phyloP scores from a whole-genome alignment of 1,140 invertebrate genomes.

The Achatina immaculata region DNA sequence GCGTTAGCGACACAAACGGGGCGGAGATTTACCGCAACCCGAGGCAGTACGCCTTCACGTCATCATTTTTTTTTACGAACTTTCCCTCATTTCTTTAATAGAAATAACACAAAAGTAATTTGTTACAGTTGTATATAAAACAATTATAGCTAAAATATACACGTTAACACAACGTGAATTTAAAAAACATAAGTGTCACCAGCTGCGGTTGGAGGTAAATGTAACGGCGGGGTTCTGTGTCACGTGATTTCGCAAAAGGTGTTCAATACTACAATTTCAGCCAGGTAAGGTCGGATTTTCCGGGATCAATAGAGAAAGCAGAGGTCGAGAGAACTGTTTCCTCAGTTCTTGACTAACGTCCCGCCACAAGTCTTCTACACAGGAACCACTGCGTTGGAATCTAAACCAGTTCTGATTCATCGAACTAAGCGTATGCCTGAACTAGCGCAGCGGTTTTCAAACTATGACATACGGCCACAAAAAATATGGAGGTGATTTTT shows the following conservation, averaged over 20 bases:
- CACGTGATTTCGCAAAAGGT: conserved; percentile 22
- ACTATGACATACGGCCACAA: too few species aligned
- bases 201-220: background rate
- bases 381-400: background rate
- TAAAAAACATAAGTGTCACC: too few species aligned
- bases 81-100: too few species aligned
- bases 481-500: too few species aligned
- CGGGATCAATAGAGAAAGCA: background rate
- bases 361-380: too few species aligned
- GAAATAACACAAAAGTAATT: too few species aligned
- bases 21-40: background rate
- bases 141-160: too few species aligned
- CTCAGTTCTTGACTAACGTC: background rate
- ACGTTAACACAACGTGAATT: background rate
- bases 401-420: background rate
- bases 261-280: conserved; percentile 15
- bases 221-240: background rate
- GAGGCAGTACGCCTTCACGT: background rate
- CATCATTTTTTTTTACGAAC: too few species aligned
- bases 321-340: background rate
- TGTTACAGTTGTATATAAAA: too few species aligned
- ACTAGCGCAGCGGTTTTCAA: too few species aligned
- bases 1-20: conserved; percentile 1
- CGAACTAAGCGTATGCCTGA: too few species aligned
- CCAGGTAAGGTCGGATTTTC: conserved; percentile 2